Conservation (phyloP, 2,113 vertebrate genomes). For the Alces alces region DNA sequence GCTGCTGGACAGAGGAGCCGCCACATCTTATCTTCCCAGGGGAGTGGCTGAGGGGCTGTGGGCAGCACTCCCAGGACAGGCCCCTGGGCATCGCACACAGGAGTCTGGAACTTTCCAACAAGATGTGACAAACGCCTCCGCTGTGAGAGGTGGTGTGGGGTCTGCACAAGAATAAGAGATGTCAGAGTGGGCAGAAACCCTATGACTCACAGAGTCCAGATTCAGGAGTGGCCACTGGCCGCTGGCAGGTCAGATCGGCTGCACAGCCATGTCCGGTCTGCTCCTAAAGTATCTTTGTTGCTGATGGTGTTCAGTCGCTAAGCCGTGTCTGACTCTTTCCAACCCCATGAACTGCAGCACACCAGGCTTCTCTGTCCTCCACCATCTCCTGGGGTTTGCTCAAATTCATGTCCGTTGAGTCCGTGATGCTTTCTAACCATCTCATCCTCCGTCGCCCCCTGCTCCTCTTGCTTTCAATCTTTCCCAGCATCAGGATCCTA, state of each 20-base stretch:
- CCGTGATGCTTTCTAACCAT: not conserved
- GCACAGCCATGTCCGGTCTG: rapidly evolving
- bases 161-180: too few species aligned
- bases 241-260: too few species aligned
- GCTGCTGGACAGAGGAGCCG: not conserved
- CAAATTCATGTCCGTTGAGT: not conserved
- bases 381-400: not conserved
- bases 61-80: not conserved
- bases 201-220: too few species aligned
- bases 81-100: rapidly evolving
- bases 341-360: not conserved
- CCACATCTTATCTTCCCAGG: not conserved
- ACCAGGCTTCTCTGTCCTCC: not conserved
- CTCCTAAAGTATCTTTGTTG: not conserved
- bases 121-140: not conserved
- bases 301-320: not conserved
- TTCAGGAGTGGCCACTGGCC: not conserved
- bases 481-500: not conserved
- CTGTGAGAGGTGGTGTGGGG: not conserved
- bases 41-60: not conserved
- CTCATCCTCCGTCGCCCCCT: not conserved
- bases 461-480: not conserved
- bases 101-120: not conserved
- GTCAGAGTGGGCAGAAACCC: not conserved
- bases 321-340: not conserved